Percentiles rank a stretch among this genome's conserved stretches.
Evolutionary conservation across 2,888 invertebrate genomes (phyloP).

Genomic region (Argyresthia goedartella): DNA sequence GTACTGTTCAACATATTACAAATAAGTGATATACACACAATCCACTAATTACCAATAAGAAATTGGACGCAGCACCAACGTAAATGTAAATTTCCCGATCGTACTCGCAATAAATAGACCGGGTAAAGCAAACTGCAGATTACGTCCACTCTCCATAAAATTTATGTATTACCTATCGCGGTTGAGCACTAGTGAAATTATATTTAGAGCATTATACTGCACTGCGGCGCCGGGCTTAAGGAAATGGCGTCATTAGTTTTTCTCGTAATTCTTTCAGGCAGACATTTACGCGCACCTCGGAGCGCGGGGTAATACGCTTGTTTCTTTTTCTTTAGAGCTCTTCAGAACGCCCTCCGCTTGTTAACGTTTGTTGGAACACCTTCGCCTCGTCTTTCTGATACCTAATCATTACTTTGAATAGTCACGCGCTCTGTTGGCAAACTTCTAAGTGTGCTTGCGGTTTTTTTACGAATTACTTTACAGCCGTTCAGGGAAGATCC

Average conservation of each 20-base stretch:
- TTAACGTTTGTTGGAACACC: too few relatives aligned
- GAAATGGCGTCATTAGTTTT: conserved; percentile 64
- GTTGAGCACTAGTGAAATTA: conserved; percentile 54
- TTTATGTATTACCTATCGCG: conserved; percentile 61
- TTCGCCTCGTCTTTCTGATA: too few relatives aligned
- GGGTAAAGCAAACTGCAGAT: neutral
- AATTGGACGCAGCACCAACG: neutral
- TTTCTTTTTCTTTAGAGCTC: conserved; percentile 11
- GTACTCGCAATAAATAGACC: neutral
- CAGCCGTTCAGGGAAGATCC: neutral
- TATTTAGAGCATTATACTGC: conserved; percentile 38
- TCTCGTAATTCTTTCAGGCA: conserved; percentile 52
- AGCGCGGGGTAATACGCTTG: conserved; percentile 24
- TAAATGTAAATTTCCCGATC: neutral
- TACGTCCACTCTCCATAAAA: conserved; percentile 21
- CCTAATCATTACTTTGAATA: too few relatives aligned
- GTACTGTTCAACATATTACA: too few relatives aligned
- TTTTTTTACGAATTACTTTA: neutral
- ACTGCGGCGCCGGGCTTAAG: conserved; percentile 44
- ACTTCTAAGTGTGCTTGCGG: neutral
- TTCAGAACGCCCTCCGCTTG: neutral
- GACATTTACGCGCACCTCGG: conserved; percentile 50
- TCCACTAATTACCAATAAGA: neutral
- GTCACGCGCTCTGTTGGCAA: neutral
- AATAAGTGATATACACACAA: too few relatives aligned